phyloP scores from a whole-genome alignment of 2,113 vertebrate genomes.

The Anser cygnoides region DNA sequence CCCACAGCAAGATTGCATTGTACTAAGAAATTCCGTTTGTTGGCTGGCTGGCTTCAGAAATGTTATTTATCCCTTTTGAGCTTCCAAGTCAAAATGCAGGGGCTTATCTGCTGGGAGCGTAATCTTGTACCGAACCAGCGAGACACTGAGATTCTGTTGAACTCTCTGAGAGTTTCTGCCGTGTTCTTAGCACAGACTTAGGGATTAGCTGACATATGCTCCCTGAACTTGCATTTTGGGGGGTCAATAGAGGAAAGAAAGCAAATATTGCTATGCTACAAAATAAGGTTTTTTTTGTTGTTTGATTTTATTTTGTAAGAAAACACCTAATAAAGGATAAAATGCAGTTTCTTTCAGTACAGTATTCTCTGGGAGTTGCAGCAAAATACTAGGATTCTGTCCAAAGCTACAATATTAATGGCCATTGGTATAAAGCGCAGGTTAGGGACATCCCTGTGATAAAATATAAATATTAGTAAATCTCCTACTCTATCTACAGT shows the following conservation, averaged over 20 bases:
- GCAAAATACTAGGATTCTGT: background rate
- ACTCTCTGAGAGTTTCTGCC: background rate
- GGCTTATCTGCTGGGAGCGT: slow-evolving; percentile 34
- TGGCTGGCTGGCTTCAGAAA: slow-evolving; percentile 41
- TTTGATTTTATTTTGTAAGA: background rate
- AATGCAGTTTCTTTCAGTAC: background rate
- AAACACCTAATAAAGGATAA: background rate
- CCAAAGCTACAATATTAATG: background rate
- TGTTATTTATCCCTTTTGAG: slow-evolving; percentile 51
- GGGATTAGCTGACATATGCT: slow-evolving; percentile 52
- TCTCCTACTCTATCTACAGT: background rate
- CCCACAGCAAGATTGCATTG: background rate
- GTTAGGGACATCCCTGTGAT: background rate
- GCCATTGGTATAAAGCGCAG: background rate
- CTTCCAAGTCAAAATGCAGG: slow-evolving; percentile 47
- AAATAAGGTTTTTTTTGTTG: background rate
- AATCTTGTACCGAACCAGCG: slow-evolving; percentile 43
- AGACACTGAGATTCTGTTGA: slow-evolving; percentile 40
- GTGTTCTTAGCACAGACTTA: slow-evolving; percentile 27
- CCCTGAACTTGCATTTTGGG: background rate
- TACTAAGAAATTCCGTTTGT: slow-evolving; percentile 46
- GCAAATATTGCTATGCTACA: background rate
- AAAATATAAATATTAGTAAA: background rate
- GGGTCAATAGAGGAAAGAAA: background rate
- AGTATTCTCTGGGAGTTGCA: background rate